A percentile compares a stretch with the other conserved stretches of the same genome.
Evolutionary conservation across 2,797 vertebrate genomes (phyloP).

Genomic region (Sebastes matsubarae): DNA sequence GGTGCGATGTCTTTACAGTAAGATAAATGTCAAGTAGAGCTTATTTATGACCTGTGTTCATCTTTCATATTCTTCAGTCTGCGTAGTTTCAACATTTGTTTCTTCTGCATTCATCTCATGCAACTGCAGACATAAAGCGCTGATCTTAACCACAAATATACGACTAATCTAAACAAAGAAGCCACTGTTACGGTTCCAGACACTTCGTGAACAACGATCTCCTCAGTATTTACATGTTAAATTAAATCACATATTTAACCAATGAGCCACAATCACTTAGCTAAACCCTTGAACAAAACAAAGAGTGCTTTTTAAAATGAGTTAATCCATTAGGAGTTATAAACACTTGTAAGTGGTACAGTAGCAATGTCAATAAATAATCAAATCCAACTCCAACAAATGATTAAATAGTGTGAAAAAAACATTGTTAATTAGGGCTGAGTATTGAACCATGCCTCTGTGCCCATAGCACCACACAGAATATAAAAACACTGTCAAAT

Average conservation of each 20-base stretch:
- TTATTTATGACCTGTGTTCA: conserved; percentile 19
- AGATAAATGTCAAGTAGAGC: conserved; percentile 41
- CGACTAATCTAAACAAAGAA: conserved; percentile 2
- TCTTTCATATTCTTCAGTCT: neutral
- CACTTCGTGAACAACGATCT: neutral
- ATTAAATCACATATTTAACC: neutral
- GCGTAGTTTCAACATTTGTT: neutral
- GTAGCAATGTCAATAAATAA: neutral
- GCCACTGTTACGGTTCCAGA: neutral
- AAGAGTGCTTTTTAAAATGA: neutral
- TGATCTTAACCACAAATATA: neutral
- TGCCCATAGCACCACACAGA: neutral
- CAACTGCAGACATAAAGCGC: neutral
- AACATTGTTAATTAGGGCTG: too few relatives aligned
- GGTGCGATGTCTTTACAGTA: neutral
- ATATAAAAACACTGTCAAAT: neutral
- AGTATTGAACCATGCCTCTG: neutral
- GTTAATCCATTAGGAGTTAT: neutral
- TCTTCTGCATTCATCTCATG: neutral
- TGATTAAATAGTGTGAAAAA: neutral
- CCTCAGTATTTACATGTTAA: conserved; percentile 1
- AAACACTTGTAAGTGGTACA: neutral
- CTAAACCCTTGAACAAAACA: neutral
- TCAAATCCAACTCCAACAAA: neutral
- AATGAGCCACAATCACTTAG: neutral